Evolutionary conservation across 2,888 invertebrate species (phyloP), one percentile per base, ranked within the genome.

Genomic region (Sinopyrophorus schimmeli): DNA sequence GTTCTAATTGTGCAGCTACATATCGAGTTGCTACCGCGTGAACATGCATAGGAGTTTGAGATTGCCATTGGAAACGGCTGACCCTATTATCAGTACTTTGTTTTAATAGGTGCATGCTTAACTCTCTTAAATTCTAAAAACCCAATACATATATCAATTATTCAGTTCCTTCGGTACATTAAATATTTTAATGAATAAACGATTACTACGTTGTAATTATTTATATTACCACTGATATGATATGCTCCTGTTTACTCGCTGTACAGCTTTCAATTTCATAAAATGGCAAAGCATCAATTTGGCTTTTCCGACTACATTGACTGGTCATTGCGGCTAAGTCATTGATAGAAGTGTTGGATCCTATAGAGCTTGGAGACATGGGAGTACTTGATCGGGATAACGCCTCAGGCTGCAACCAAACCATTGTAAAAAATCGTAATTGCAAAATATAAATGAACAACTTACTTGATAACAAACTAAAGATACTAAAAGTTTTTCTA

Each of bases 221-320:
- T 14, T 4, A 12, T 16, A 28, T 74, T 61, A 88, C 88, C 68
- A 91, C 91, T 5, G 91, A 90, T 26, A 91, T 87, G 24, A 92
- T 84, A 67, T 91, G 91, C 64, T 92, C 92, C 71, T 92, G 90
- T 63, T 89, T 89, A 61, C 89, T 89, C 7, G 91, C 91, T 2
- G 92, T 91, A 68, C 91, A 91, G 24, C 86, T 86, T 71, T 92
- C 91, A 7, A 85, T 77, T 72, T 92, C 92, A 50, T 85, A 78
- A 74, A 92, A 92, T 0, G 91, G 92, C 60, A 92, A 73, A 47
- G 80, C 69, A 64, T 85, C 85, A 16, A 65, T 61, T 53, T 69
- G 69, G 51, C 74, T 76, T 68, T 68, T 70, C 61, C 61, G 70
- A 11, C 72, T 74, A 48, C 68, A 70, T 24, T 78, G 77, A 40